Percentiles rank a stretch among this genome's conserved stretches.
These are phyloP conservation scores for Chlamydotis undulata DNA, from an alignment of 2,113 vertebrate species.

Conservation along the genomic window DNA sequence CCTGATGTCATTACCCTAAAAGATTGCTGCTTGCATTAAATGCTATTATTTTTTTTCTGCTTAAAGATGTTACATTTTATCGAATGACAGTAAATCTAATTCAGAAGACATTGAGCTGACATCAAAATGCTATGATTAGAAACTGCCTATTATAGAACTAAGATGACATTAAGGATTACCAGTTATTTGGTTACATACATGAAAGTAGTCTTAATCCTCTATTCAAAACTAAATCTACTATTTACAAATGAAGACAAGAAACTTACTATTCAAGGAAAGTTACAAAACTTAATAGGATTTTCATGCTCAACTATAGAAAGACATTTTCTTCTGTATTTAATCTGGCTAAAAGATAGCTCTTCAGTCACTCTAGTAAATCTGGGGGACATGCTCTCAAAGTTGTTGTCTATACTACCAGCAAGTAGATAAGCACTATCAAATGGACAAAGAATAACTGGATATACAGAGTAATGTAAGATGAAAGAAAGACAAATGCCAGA, in stretches of 20 bases:
- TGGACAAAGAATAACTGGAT: background rate
- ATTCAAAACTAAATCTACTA: slow-evolving; percentile 10
- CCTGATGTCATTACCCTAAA: background rate
- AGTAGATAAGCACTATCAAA: background rate
- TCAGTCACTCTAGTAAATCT: background rate
- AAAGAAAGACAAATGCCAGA: background rate
- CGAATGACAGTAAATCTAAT: slow-evolving; percentile 49
- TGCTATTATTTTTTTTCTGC: background rate
- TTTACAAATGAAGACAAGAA: slow-evolving; percentile 10
- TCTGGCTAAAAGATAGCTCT: background rate
- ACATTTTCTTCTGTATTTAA: background rate
- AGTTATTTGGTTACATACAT: background rate
- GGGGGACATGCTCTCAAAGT: background rate
- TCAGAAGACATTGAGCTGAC: slow-evolving; percentile 43
- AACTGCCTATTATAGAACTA: slow-evolving; percentile 19
- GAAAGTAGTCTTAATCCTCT: slow-evolving; percentile 34
- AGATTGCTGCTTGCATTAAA: background rate
- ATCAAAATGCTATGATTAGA: slow-evolving; percentile 39
- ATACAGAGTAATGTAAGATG: background rate
- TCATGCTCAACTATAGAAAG: background rate
- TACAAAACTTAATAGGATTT: background rate
- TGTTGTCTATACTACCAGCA: background rate
- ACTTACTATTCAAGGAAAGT: background rate
- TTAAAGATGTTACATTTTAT: background rate
- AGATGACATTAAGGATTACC: slow-evolving; percentile 5